Evolutionary conservation across 53 echinoderm and acorn worm species (phyloP).

Genomic region (Actinopyga echinites): DNA sequence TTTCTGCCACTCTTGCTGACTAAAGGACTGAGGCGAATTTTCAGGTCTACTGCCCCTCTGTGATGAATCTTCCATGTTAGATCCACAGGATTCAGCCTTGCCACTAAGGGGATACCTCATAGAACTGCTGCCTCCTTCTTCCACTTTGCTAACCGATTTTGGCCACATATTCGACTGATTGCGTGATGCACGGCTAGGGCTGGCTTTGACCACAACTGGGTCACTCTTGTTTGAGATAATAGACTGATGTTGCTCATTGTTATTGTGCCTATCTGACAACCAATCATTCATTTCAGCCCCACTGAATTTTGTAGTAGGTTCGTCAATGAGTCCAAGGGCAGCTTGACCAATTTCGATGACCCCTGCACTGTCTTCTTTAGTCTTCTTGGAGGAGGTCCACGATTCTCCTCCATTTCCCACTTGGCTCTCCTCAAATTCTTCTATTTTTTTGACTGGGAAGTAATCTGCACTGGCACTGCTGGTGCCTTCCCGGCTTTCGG

Average conservation of each 20-base stretch:
- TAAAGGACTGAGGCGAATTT: no score
- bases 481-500: no score
- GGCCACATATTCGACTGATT: no score
- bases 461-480: constrained; percentile 15
- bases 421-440: constrained; percentile 7
- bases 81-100: no score
- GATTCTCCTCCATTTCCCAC: neutral
- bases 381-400: neutral
- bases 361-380: neutral
- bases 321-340: constrained; percentile 17
- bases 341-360: constrained; percentile 38
- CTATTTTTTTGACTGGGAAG: constrained; percentile 33
- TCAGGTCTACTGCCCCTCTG: no score
- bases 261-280: neutral
- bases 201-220: no score
- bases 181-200: no score
- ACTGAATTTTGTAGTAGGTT: neutral
- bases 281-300: neutral
- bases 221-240: no score
- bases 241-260: neutral
- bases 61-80: no score
- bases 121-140: no score
- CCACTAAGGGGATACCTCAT: no score
- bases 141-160: no score
- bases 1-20: neutral